These are phyloP conservation scores for Eurypyga helias DNA, from an alignment of 2,113 vertebrate species.

Conservation along the genomic window DNA sequence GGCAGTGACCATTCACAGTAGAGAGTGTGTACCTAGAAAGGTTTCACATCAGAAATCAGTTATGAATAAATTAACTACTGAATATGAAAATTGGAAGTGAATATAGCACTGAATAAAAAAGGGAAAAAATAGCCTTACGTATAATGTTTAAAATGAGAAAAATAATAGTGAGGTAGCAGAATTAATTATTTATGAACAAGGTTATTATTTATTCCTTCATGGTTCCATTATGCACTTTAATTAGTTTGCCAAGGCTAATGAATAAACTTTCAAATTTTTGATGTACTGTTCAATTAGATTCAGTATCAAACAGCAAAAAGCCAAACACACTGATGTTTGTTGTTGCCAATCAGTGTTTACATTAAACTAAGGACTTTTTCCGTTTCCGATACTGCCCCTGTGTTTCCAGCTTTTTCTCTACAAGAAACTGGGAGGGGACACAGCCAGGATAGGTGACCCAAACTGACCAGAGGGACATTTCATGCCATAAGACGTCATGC, in stretches of 20 bases:
- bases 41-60: neutral
- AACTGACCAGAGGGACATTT: too few relatives aligned
- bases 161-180: neutral
- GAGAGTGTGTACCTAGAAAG: neutral
- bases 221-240: neutral
- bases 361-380: too few relatives aligned
- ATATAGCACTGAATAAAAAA: neutral
- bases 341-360: too few relatives aligned
- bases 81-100: neutral
- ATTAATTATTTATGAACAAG: neutral
- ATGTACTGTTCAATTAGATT: neutral
- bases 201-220: neutral
- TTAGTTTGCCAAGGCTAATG: neutral
- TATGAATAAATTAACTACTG: neutral
- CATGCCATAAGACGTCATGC: too few relatives aligned
- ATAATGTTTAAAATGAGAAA: neutral
- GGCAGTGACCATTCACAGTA: neutral
- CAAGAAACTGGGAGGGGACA: too few relatives aligned
- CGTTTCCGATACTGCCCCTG: too few relatives aligned
- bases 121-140: neutral
- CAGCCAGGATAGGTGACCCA: too few relatives aligned
- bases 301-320: neutral
- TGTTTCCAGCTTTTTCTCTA: too few relatives aligned
- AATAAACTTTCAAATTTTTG: neutral
- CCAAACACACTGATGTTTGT: neutral